Base-by-base conservation (phyloP, 2,888 invertebrate genomes). In the Lasioglossum figueresi region DNA sequence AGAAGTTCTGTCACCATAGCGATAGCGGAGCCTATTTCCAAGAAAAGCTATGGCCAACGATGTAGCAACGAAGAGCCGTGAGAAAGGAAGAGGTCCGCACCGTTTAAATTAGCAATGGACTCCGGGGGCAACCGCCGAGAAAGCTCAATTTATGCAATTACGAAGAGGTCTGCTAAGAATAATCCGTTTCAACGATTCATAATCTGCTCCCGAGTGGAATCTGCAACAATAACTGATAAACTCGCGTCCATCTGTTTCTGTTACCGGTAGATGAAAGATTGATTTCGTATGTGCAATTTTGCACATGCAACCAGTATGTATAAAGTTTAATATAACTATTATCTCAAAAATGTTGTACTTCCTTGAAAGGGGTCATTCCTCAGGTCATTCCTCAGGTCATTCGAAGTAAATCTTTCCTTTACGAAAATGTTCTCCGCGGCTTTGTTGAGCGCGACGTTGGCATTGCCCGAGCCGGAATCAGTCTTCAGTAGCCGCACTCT, bases 1-100 rank as follows among this genome's bases (percentile, higher is more conserved):
- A 52, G 81, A 84, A 82, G 43, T 73, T 73, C 63, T 77, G 77
- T 76, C 77, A 75, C 59, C 71, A 34, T 73, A 76, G 63, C 37
- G 52, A 52, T 52, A n/a, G 52, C 2, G 40, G 70, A 63, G 48
- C n/a, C 63, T 34, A 43, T 83, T 88, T 83, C 83, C 56, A 34
- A 76, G 81, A 82, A 80, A 80, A 68, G 16, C 45, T 48, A 66
- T 68, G 31, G 48, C 66, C 16, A 70, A 73, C 66, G 27, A 66
- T n/a, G 23, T 37, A 40, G 40, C n/a, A 68, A 37, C 40, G 68
- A 73, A 68, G 68, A 52, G 75, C 56, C 77, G 75, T 68, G 84
- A 63, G 80, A 84, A 77, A 43, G n/a, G 23, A 76, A 74, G 56
- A 71, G 63, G 43, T 84, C 76, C 27, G 37, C 12, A 63, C 70